Conservation (phyloP, 2,797 vertebrate genomes). For the Harpagifer antarcticus region DNA sequence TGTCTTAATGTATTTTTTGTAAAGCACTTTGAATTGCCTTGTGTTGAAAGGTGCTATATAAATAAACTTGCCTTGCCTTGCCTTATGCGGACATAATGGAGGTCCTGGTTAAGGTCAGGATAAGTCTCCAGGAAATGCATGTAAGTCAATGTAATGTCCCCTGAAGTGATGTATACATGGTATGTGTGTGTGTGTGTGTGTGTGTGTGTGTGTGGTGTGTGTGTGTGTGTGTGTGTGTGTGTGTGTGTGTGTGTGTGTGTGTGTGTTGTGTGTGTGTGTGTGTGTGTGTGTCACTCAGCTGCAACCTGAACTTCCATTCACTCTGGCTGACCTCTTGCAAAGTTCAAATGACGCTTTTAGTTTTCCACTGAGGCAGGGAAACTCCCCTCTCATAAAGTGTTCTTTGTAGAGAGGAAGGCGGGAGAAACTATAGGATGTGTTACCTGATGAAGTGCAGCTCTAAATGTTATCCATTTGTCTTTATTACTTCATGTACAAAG, state of each 20-base stretch:
- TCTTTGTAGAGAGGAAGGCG: not conserved
- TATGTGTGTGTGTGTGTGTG: not conserved
- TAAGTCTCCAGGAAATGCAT: too few relatives aligned
- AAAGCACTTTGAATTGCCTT: too few relatives aligned
- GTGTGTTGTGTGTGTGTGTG: constrained; percentile 3
- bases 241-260: not conserved
- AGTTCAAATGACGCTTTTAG: constrained; percentile 20
- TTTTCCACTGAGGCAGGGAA: constrained; percentile 14
- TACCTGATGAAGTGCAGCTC: not conserved
- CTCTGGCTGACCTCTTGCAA: constrained; percentile 15
- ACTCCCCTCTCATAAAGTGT: not conserved
- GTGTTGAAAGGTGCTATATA: too few relatives aligned
- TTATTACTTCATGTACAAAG: not conserved
- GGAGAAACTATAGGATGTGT: not conserved
- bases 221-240: not conserved
- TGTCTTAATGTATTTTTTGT: too few relatives aligned
- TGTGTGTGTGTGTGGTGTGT: not conserved
- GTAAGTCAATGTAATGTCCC: too few relatives aligned
- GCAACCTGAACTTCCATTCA: constrained; percentile 30
- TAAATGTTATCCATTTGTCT: not conserved
- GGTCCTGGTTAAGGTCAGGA: too few relatives aligned
- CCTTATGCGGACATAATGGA: too few relatives aligned
- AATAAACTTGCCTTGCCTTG: too few relatives aligned
- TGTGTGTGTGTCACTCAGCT: not conserved
- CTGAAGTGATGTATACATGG: too few relatives aligned